These are phyloP conservation scores for Myotis myotis DNA, from an alignment of 2,797 vertebrate species.

Conservation along the genomic window DNA sequence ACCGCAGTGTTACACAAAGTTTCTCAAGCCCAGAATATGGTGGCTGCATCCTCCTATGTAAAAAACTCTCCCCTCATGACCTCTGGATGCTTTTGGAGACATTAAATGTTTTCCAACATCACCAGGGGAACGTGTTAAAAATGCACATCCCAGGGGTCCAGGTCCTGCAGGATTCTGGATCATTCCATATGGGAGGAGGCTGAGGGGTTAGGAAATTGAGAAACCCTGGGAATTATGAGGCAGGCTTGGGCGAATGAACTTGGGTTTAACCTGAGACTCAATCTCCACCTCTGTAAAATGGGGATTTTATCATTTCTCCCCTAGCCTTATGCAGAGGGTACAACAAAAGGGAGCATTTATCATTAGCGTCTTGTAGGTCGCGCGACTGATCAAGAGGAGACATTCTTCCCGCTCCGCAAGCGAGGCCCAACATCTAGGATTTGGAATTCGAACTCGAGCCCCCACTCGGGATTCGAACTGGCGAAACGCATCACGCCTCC, in stretches of 20 bases:
- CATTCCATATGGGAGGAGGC: not conserved
- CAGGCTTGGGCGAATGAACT: not conserved
- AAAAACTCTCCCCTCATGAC: not conserved
- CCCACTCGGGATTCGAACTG: not conserved
- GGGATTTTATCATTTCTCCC: not conserved
- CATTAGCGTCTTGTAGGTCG: not conserved
- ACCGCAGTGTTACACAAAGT: not conserved
- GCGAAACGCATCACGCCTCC: accelerated
- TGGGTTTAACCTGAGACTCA: not conserved
- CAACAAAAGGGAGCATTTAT: not conserved
- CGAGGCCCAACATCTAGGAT: not conserved
- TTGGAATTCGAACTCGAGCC: not conserved
- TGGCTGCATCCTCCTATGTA: not conserved
- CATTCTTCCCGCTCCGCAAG: not conserved
- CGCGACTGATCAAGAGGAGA: not conserved
- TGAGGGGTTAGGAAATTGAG: not conserved
- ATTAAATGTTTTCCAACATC: not conserved
- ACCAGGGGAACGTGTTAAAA: not conserved
- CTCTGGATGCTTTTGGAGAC: not conserved
- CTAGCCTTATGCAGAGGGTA: not conserved
- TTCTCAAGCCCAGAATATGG: not conserved
- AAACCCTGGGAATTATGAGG: not conserved
- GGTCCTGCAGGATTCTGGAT: not conserved
- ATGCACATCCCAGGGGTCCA: not conserved
- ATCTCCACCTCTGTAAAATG: not conserved